phyloP scores from a whole-genome alignment of 2,888 invertebrate genomes.

The Perdita meconis region DNA sequence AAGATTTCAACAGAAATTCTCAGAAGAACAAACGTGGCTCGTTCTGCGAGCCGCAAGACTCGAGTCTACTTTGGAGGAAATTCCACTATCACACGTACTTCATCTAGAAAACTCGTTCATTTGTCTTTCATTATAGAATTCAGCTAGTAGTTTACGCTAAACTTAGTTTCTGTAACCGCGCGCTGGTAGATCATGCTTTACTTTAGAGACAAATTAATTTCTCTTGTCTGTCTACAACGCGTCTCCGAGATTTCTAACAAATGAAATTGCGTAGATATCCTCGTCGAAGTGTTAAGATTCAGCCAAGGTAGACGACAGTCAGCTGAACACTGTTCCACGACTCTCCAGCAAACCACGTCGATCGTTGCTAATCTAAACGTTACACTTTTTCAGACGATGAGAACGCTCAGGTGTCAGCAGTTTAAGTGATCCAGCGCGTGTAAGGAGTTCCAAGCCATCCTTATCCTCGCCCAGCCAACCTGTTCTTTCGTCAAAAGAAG shows the following conservation, averaged over 20 bases:
- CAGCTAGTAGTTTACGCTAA: not conserved
- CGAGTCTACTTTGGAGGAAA: conserved; percentile 32
- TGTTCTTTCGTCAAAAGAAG: conserved; percentile 11
- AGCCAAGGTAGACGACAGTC: conserved; percentile 64
- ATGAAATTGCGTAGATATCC: not conserved
- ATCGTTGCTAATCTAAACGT: conserved; percentile 32
- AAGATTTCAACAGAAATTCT: conserved; percentile 7
- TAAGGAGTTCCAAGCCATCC: conserved; percentile 61
- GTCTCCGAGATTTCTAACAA: not conserved
- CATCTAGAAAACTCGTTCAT: not conserved
- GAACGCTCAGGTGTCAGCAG: conserved; percentile 88
- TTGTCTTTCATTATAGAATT: not conserved
- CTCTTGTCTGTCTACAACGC: too few relatives aligned
- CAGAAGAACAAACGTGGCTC: not conserved
- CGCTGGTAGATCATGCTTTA: not conserved
- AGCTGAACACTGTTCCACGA: conserved; percentile 55
- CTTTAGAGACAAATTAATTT: too few relatives aligned
- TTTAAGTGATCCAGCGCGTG: conserved; percentile 78
- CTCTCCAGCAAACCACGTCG: not conserved
- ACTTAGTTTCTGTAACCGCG: conserved; percentile 8
- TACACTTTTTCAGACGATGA: conserved; percentile 87
- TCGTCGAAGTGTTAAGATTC: conserved; percentile 27
- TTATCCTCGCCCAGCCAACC: conserved; percentile 57
- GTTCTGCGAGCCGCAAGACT: conserved; percentile 4
- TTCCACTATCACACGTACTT: not conserved